Percentiles rank a stretch among this genome's conserved stretches.
Evolutionary conservation across 2,888 invertebrate species (phyloP).

Genomic region (Plusia festucae): DNA sequence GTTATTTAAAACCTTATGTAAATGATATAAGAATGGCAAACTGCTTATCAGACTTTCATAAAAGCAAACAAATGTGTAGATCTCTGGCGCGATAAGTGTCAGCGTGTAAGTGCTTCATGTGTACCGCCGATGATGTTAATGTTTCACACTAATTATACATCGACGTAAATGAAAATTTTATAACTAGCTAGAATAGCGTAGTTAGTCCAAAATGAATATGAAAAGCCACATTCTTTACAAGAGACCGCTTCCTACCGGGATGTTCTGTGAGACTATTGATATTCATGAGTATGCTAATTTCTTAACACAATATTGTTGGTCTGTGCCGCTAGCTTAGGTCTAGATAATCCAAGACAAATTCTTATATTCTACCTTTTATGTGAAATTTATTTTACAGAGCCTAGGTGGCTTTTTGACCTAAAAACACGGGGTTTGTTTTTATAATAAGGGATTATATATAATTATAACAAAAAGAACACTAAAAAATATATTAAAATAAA

Average conservation of each 20-base stretch:
- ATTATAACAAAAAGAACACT: too few relatives aligned
- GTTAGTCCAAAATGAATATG: slow-evolving; percentile 35
- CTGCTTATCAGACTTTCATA: slow-evolving; percentile 66
- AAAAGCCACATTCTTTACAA: slow-evolving; percentile 41
- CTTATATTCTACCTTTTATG: slow-evolving; percentile 23
- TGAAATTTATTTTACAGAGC: background rate
- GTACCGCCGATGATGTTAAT: slow-evolving; percentile 21
- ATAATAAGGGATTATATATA: too few relatives aligned
- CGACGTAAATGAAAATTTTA: background rate
- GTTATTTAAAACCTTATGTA: slow-evolving; percentile 63
- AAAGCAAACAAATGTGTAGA: slow-evolving; percentile 62
- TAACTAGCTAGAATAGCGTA: slow-evolving; percentile 13
- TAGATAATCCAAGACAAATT: slow-evolving; percentile 40
- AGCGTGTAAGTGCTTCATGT: slow-evolving; percentile 30
- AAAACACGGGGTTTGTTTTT: background rate
- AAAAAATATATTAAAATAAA: too few relatives aligned
- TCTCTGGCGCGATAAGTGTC: slow-evolving; percentile 56
- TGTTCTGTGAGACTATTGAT: slow-evolving; percentile 41
- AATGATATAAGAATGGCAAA: slow-evolving; percentile 64
- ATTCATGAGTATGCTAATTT: slow-evolving; percentile 54
- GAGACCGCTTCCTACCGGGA: slow-evolving; percentile 44
- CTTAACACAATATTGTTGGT: slow-evolving; percentile 42
- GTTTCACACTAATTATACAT: slow-evolving; percentile 6
- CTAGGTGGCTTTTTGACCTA: background rate
- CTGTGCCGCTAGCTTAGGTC: slow-evolving; percentile 31